These are phyloP conservation scores for Varanus salvator DNA, from an alignment of 2,113 vertebrate genomes.

Conservation along the genomic window DNA sequence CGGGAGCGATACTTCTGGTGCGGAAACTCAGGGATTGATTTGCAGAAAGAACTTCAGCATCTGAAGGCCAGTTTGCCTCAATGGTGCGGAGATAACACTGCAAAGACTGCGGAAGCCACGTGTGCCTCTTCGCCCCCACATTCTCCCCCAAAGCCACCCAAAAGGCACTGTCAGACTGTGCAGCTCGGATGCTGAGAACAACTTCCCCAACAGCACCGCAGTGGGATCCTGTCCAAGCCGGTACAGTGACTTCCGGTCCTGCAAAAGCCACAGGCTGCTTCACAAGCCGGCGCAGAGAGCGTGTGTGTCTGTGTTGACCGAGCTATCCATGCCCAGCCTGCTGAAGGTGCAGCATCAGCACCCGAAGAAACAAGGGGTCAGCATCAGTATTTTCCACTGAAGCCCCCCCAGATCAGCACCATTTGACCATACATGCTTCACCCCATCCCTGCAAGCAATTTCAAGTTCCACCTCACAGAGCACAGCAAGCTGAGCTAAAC, in stretches of 20 bases:
- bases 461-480: conserved; percentile 36
- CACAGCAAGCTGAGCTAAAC: conserved; percentile 3
- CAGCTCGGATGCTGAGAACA: too few relatives aligned
- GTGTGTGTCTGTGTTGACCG: too few relatives aligned
- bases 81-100: too few relatives aligned
- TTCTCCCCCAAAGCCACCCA: neutral
- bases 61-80: too few relatives aligned
- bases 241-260: neutral
- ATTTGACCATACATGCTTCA: neutral
- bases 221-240: neutral
- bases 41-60: too few relatives aligned
- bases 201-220: neutral
- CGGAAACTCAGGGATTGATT: too few relatives aligned
- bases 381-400: neutral
- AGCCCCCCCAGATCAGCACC: rapidly evolving
- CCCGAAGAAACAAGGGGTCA: neutral
- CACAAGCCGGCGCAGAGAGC: neutral
- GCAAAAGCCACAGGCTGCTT: neutral
- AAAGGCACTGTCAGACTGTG: neutral
- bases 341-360: too few relatives aligned
- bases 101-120: too few relatives aligned
- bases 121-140: neutral
- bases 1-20: too few relatives aligned
- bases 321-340: too few relatives aligned
- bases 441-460: neutral